Base-by-base conservation (phyloP, 2,113 vertebrate genomes). In the Sardina pilchardus region DNA sequence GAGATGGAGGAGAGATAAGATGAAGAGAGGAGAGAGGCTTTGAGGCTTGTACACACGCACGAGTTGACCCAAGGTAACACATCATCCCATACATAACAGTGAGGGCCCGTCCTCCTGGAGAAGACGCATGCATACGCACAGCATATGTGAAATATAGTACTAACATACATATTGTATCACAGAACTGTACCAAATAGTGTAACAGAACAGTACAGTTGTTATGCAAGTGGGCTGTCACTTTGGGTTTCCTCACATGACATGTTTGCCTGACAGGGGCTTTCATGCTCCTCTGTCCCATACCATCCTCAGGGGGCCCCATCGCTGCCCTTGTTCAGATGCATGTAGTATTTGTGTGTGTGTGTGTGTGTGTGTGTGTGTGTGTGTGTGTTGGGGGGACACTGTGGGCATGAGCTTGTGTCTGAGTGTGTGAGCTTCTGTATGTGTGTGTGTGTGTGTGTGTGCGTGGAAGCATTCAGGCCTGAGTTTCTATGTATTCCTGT, bases 371-470 rank as follows among this genome's bases (percentile, higher is more conserved):
- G 59, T 63, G n/a, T 63, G 1, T 83, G 71, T 78, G 82, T 86
- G 47, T 53, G 67, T n/a, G n/a, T n/a, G n/a, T n/a, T n/a, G n/a
- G n/a, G n/a, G n/a, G n/a, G n/a, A n/a, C n/a, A n/a, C n/a, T n/a
- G n/a, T n/a, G n/a, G n/a, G n/a, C n/a, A n/a, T n/a, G n/a, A 83
- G 36, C n/a, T 45, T 86, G 81, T 42, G 81, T 82, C 10, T 48
- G 39, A n/a, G n/a, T n/a, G n/a, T n/a, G n/a, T n/a, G n/a, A n/a
- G n/a, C n/a, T n/a, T n/a, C n/a, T 16, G 24, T 75, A 30, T 81
- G 75, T 86, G 34, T 83, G 63, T 50, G 48, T 50, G 48, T 82
- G 63, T 86, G 81, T 86, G 59, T 47, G 59, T 86, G 30, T 50
- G 75, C 81, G 80, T 47, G 78, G 53, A 9, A 45, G 34, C 12